Evolutionary conservation across 2,888 invertebrate genomes (phyloP).

Genomic region (Melinopterus prodromus): DNA sequence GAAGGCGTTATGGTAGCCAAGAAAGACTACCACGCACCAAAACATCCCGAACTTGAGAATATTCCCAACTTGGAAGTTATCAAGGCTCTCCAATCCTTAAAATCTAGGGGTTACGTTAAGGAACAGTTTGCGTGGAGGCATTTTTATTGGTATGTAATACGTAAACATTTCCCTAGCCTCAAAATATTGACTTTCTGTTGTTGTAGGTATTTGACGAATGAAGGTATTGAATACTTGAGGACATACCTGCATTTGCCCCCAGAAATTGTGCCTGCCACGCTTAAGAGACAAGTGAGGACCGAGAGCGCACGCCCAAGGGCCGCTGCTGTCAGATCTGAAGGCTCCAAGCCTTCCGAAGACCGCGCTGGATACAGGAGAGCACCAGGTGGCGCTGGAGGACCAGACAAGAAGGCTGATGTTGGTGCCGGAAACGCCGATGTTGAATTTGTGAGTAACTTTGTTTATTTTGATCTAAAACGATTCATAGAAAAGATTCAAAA

Average conservation of each 20-base stretch:
- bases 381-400: constrained; percentile 67
- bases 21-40: constrained; percentile 97
- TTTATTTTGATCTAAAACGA: constrained; percentile 52
- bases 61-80: constrained; percentile 99
- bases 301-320: constrained; percentile 86
- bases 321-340: constrained; percentile 72
- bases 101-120: constrained; percentile 96
- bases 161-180: not conserved
- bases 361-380: constrained; percentile 84
- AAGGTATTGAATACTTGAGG: constrained; percentile 96
- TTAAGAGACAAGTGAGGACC: constrained; percentile 88
- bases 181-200: constrained; percentile 32
- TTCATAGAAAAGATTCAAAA: too few species aligned
- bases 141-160: constrained; percentile 86
- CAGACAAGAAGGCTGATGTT: constrained; percentile 96
- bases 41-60: constrained; percentile 93
- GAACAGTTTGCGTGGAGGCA: constrained; percentile 99
- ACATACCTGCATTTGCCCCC: constrained; percentile 96
- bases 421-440: constrained; percentile 93
- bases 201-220: constrained; percentile 89
- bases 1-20: constrained; percentile 99
- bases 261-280: constrained; percentile 98
- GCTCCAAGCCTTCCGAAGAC: constrained; percentile 81
- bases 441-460: constrained; percentile 70
- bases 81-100: constrained; percentile 96